These are phyloP conservation scores for Rhagium mordax DNA, from an alignment of 2,888 invertebrate species.

Conservation along the genomic window DNA sequence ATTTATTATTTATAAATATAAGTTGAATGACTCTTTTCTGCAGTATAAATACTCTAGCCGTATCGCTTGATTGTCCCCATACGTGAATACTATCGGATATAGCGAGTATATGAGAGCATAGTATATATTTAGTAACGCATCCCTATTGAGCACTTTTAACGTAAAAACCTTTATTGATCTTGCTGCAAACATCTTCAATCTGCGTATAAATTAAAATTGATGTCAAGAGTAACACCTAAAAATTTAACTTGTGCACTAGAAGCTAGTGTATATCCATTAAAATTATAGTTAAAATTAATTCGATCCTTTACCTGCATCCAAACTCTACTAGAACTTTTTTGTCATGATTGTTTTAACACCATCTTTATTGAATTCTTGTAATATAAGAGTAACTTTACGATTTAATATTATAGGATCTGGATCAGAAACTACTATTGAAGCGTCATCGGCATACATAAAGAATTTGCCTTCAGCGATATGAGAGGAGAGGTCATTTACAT, in stretches of 20 bases:
- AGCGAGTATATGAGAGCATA: neutral
- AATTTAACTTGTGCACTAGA: neutral
- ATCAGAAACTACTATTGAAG: neutral
- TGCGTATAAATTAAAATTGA: neutral
- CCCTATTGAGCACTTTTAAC: neutral
- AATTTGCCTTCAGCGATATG: no score
- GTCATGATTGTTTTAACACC: neutral
- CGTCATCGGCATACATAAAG: neutral
- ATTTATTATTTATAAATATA: no score
- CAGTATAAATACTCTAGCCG: no score
- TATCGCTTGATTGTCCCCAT: no score
- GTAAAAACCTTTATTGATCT: neutral
- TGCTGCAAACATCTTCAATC: neutral
- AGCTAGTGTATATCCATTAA: no score
- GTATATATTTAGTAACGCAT: neutral
- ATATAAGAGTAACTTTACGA: neutral
- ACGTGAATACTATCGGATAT: no score
- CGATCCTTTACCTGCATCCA: neutral
- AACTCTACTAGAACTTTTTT: neutral
- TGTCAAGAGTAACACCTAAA: neutral
- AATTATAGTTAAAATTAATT: neutral
- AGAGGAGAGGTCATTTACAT: no score
- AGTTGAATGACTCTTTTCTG: no score
- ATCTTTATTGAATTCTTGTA: no score
- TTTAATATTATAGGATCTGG: neutral